Conservation (phyloP, 1,140 invertebrate species). For the Cataglyphis hispanica region DNA sequence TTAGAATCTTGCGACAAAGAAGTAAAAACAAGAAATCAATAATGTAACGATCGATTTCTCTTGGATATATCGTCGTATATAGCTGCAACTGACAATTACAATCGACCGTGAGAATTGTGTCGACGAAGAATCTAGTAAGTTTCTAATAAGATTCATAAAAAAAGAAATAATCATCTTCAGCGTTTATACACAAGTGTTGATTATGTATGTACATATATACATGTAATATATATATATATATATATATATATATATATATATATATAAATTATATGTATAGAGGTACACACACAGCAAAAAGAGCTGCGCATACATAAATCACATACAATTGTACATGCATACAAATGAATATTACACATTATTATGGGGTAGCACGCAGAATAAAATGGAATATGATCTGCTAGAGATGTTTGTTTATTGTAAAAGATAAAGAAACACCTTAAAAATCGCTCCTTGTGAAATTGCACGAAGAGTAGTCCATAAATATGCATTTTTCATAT, state of each 20-base stretch:
- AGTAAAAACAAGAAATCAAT: slow-evolving; percentile 11
- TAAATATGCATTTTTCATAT: neutral
- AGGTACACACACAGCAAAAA: slow-evolving; percentile 36
- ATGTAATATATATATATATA: slow-evolving; percentile 49
- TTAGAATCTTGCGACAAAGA: slow-evolving; percentile 39
- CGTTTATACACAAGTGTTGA: slow-evolving; percentile 73
- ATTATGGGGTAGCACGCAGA: slow-evolving; percentile 69
- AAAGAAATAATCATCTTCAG: slow-evolving; percentile 59
- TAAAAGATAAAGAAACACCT: neutral
- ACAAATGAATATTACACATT: slow-evolving; percentile 67
- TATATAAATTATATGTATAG: slow-evolving; percentile 65
- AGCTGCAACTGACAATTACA: slow-evolving; percentile 43
- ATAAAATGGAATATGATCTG: slow-evolving; percentile 71
- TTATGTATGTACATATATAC: slow-evolving; percentile 64
- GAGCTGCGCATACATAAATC: slow-evolving; percentile 61
- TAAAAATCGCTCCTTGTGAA: neutral
- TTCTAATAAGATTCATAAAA: slow-evolving; percentile 61
- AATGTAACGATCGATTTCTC: slow-evolving; percentile 43
- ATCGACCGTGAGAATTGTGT: slow-evolving; percentile 43
- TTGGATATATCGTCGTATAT: slow-evolving; percentile 29
- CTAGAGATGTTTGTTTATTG: slow-evolving; percentile 50
- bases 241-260: slow-evolving; percentile 61
- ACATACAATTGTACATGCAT: slow-evolving; percentile 66
- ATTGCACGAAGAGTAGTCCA: neutral
- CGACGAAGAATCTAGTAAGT: slow-evolving; percentile 56